Evolutionary conservation across 1,140 invertebrate genomes (phyloP).

Genomic region (Lanistes nyassanus): DNA sequence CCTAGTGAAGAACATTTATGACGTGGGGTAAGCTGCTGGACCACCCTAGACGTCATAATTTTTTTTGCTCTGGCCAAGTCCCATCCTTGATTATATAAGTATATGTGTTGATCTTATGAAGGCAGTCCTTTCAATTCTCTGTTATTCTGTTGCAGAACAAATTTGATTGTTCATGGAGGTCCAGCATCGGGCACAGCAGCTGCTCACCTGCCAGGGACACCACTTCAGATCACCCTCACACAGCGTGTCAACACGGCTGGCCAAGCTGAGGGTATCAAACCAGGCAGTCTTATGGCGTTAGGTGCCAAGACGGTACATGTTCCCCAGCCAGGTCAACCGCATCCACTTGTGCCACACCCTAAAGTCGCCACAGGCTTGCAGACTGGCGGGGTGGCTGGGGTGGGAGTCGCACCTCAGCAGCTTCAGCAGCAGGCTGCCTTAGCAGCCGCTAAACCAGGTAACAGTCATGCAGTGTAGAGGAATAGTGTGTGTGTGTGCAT

Average conservation of each 20-base stretch:
- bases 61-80: too few relatives aligned
- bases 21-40: too few relatives aligned
- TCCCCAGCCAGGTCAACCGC: neutral
- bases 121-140: too few relatives aligned
- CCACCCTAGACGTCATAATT: too few relatives aligned
- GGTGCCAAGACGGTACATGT: conserved; percentile 18
- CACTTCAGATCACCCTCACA: conserved; percentile 17
- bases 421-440: conserved; percentile 18
- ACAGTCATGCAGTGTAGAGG: neutral
- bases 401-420: neutral
- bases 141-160: neutral
- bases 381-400: neutral
- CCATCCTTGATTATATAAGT: too few relatives aligned
- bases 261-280: neutral
- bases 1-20: too few relatives aligned
- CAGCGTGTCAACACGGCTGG: conserved; percentile 6
- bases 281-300: neutral
- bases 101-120: too few relatives aligned
- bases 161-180: conserved; percentile 15
- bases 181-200: neutral
- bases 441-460: conserved; percentile 19
- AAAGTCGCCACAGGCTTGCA: conserved; percentile 10
- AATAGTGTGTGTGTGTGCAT: neutral
- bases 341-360: neutral
- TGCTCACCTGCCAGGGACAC: neutral